phyloP scores from a whole-genome alignment of 2,113 vertebrate genomes.

The Actinemys pallida region DNA sequence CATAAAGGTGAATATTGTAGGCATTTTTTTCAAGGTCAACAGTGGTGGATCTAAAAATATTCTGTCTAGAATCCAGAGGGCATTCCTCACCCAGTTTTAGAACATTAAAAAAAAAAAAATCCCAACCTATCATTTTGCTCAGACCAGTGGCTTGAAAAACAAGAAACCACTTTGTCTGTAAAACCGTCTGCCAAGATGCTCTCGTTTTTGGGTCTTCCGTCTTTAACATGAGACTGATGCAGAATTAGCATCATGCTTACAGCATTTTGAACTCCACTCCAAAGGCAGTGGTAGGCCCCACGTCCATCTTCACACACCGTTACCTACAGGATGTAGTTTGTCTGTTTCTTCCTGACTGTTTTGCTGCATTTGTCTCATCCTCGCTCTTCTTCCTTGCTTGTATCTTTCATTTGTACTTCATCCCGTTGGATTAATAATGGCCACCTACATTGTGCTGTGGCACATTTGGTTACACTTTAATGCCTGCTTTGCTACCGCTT shows the following conservation, averaged over 20 bases:
- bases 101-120: neutral
- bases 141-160: neutral
- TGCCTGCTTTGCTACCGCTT: neutral
- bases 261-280: rapidly evolving
- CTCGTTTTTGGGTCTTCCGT: rapidly evolving
- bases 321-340: neutral
- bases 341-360: neutral
- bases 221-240: neutral
- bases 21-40: neutral
- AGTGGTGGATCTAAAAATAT: conserved; percentile 10
- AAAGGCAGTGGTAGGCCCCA: neutral
- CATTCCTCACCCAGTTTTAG: conserved; percentile 7
- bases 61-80: neutral
- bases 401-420: neutral
- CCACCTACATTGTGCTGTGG: neutral
- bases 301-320: neutral
- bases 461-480: neutral
- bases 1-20: neutral
- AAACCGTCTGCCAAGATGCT: neutral
- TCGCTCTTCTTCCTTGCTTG: neutral
- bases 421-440: neutral
- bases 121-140: neutral
- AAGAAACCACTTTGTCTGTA: conserved; percentile 21
- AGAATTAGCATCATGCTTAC: rapidly evolving
- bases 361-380: neutral